These are phyloP conservation scores for Oncorhynchus masou DNA, from an alignment of 2,113 vertebrate genomes.

Conservation along the genomic window DNA sequence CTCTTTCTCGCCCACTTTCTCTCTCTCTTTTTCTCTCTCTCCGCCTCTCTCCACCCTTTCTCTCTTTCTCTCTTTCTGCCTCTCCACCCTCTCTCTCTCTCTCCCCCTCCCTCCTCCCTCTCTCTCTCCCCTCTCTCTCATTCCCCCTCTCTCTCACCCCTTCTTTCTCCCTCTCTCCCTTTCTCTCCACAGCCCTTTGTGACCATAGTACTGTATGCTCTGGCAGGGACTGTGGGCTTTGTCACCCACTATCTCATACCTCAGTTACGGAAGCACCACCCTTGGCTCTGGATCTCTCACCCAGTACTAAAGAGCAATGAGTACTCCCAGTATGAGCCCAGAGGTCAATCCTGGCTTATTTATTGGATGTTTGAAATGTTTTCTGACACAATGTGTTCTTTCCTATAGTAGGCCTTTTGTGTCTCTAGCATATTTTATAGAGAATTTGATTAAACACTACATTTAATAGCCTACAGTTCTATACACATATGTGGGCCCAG, in stretches of 20 bases:
- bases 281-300: constrained; percentile 95
- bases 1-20: rapidly evolving
- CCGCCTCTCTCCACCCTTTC: background rate
- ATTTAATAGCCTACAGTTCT: no score
- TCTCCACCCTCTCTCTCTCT: no score
- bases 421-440: background rate
- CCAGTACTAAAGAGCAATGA: constrained; percentile 92
- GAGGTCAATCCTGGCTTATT: constrained; percentile 74
- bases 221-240: constrained; percentile 86
- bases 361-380: background rate
- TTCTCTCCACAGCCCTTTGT: constrained; percentile 83
- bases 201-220: constrained; percentile 85
- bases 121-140: no score
- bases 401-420: background rate
- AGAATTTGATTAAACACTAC: no score
- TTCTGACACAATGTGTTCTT: background rate
- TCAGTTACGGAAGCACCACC: constrained; percentile 95
- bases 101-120: no score
- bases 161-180: no score
- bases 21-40: rapidly evolving
- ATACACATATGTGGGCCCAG: no score
- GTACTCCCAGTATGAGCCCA: constrained; percentile 86
- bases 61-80: no score
- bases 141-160: rapidly evolving
- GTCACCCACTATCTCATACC: constrained; percentile 94